Base-by-base conservation (phyloP, 2,113 vertebrate genomes). In the Mugil cephalus region DNA sequence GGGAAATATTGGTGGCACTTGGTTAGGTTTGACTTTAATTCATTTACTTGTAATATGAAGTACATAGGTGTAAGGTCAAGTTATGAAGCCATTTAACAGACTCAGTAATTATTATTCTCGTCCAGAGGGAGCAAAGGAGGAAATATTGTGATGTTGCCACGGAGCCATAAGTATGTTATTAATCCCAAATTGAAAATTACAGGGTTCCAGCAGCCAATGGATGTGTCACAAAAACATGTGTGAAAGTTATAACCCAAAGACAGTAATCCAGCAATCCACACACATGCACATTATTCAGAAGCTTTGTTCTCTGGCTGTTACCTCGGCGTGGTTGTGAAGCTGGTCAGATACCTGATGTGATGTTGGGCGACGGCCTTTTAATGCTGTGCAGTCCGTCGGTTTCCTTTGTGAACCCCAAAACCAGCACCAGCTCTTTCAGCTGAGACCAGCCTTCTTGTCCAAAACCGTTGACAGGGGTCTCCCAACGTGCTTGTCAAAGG, bases 371-470 rank as follows among this genome's bases (percentile, higher is more conserved):
- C 87, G 81, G 68, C 18, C 59, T 82, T 78, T 79, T 79, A 83
- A 79, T 74, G 10, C 77, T 54, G 67, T 77, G 42, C 67, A 68
- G 83, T 79, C 83, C 60, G 21, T 86, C 78, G 74, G 40, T 50
- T 34, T 81, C 35, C 77, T 82, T 82, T 18, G 70, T 10, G 34
- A 69, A 73, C 74, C 87, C 58, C 60, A 70, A 86, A 77, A 87
- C 82, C 72, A 78, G 85, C 74, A 61, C 17, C 65, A n/a, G n/a
- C 70, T 69, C 65, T 87, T 87, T 81, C 77, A 84, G 87, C 89
- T 88, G 70, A 89, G 79, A 71, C 60, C 59, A 85, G 81, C 72
- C 77, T 11, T 65, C 58, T 79, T 89, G 87, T 89, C 83, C 74
- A 43, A 74, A 85, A 9, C 54, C 54, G 81, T 77, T 19, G 54